Evolutionary conservation across 1,140 invertebrate species (phyloP).

Genomic region (Drosophila auraria): DNA sequence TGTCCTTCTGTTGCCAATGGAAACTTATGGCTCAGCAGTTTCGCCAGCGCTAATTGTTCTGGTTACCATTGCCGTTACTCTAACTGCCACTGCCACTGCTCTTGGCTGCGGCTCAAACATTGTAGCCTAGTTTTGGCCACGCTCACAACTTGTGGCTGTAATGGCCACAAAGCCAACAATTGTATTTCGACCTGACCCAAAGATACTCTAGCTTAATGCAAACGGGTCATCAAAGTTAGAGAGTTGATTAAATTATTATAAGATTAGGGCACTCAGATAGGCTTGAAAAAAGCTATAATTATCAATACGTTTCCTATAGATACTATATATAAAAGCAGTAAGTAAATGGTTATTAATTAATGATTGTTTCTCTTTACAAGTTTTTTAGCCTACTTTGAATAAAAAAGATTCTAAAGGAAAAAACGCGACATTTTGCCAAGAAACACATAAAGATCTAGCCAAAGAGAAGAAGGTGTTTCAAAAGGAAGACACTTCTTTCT

Average conservation of each 20-base stretch:
- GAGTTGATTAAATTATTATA: neutral
- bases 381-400: no score
- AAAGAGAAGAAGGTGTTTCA: no score
- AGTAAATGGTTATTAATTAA: neutral
- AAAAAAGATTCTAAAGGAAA: no score
- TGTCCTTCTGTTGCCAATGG: constrained; percentile 43
- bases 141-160: constrained; percentile 56
- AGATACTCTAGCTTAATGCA: constrained; percentile 15
- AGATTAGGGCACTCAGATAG: neutral
- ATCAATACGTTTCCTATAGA: neutral
- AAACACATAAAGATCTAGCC: no score
- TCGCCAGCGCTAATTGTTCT: constrained; percentile 53
- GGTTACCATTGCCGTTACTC: constrained; percentile 19
- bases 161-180: constrained; percentile 24
- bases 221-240: neutral
- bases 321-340: no score
- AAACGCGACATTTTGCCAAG: no score
- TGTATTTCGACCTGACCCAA: constrained; percentile 14
- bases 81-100: constrained; percentile 10
- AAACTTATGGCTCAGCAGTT: constrained; percentile 55
- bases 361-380: no score
- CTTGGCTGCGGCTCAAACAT: constrained; percentile 29
- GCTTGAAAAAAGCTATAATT: no score
- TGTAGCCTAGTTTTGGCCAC: constrained; percentile 64
- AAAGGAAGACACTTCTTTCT: no score